Base-by-base conservation (phyloP, 2,113 vertebrate species). In the Stigmatopora nigra region DNA sequence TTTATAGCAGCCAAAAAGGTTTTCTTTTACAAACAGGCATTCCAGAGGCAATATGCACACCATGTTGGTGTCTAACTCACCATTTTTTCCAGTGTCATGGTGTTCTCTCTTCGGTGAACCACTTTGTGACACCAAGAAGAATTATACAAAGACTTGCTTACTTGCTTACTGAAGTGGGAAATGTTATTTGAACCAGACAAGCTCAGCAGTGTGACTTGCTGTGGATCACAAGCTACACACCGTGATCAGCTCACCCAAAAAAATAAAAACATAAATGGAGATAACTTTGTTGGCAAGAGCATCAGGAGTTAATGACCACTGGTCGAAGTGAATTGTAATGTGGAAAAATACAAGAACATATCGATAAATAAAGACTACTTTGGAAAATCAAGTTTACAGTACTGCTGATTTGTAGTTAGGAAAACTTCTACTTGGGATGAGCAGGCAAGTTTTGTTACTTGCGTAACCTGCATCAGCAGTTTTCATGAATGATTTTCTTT, bases 391-490 rank as follows among this genome's bases (percentile, higher is more conserved):
- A 20, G 69, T 73, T 66, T 53, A 14, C 22, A 25, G 6, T 45
- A n/a, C 48, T 12, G 56, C 52, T 41, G 45, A 71, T 69, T 65
- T 61, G 25, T 58, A 41, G 31, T 17, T 38, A 22, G 49, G 53
- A 19, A 51, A 17, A 25, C 19, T 57, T 36, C 25, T 25, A 44
- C 58, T 60, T 31, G 6, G 11, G 57, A 58, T 41, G n/a, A 69
- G 17, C 65, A 36, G 56, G 73, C 60, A 59, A 55, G 66, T 62
- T 70, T 44, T 56, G 44, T 65, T 45, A 63, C 63, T 61, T 13
- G 56, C 61, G 38, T 78, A 70, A 77, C 53, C 63, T 20, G 65
- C 61, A 70, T 81, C 80, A 77, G 72, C 68, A 76, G 75, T 67
- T 79, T 64, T 64, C 61, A 46, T 61, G 69, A 64, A 60, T 75